Evolutionary conservation across 2,113 vertebrate genomes (phyloP), one percentile per base, ranked within the genome.

Genomic region (Cyphomyrus discorhynchus): DNA sequence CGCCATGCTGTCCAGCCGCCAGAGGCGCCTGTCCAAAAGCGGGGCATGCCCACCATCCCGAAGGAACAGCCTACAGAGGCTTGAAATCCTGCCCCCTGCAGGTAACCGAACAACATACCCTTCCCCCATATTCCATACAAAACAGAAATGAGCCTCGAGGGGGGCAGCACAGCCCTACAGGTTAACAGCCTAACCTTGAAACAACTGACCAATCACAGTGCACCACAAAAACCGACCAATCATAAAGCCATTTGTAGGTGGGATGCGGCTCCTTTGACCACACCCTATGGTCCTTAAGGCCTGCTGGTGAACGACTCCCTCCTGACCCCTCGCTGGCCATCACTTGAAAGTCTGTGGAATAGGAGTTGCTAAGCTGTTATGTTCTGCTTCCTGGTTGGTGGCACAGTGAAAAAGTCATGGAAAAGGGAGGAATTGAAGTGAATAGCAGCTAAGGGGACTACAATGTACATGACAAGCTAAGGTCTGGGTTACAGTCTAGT

Each of bases 11-110:
- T 98, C 97, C 90, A 96, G 96, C 90, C 97, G 98, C 86, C 98
- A 99, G 92, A 96, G 98, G 2, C 97, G 98, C 89, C 96, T 99
- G 80, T 99, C 98, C 90, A 99, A 99, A 90, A 96, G 97, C 66
- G 96, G 94, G 88, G 96, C 95, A 80, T 98, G 97, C 89, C 96
- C 96, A 42, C 93, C 96, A 0, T 98, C 98, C 3, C 97, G 98
- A 19, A 96, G 98, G 90, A 98, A 98, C 94, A 99, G 98, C 93
- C 95, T 99, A 86, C 98, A 99, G 95, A 96, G 98, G 86, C 89
- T 97, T n/a, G 98, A 99, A 90, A 92, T 97, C 47, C 89, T 92
- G 1, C 96, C 96, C 0, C 93, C 97, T 88, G 93, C 96, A 95
- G 97, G 98, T 98, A 91, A 90, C 91, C 53, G 19, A 50, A 8